Percentiles rank a stretch among this genome's conserved stretches.
phyloP scores from a whole-genome alignment of 2,888 invertebrate genomes.

The Camptogramma bilineatum region DNA sequence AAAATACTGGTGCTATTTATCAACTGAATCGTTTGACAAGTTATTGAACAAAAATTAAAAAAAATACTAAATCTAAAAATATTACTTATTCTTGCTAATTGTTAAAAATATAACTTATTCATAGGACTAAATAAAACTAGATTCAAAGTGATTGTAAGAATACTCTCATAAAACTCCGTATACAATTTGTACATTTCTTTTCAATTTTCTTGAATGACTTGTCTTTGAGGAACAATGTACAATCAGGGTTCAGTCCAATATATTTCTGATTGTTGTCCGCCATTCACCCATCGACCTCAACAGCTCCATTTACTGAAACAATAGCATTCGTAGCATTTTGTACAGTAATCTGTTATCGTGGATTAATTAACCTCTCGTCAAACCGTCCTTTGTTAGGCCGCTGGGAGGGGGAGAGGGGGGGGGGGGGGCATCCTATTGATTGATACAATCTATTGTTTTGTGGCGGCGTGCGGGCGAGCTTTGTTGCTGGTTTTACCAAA shows the following conservation, averaged over 20 bases:
- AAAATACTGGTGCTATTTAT: too few species aligned
- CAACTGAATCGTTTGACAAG: too few species aligned
- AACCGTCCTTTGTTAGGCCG: conserved; percentile 21
- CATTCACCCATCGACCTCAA: conserved; percentile 1
- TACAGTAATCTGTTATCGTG: conserved; percentile 29
- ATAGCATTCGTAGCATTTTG: conserved; percentile 18
- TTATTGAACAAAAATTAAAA: too few species aligned
- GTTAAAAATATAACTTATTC: too few species aligned
- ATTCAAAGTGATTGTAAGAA: too few species aligned
- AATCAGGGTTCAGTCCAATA: conserved; percentile 1
- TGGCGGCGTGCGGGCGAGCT: conserved; percentile 17
- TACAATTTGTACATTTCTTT: too few species aligned
- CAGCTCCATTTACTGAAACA: conserved; percentile 12
- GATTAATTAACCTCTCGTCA: conserved; percentile 31
- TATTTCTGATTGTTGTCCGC: neutral
- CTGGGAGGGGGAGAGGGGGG: neutral
- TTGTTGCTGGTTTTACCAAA: conserved; percentile 16
- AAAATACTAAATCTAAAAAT: too few species aligned
- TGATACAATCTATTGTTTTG: conserved; percentile 14
- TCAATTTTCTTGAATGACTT: neutral
- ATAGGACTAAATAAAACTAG: too few species aligned
- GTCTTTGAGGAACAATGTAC: neutral
- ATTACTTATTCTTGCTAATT: too few species aligned
- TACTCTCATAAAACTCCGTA: too few species aligned
- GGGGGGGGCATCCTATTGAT: conserved; percentile 14